Base-by-base conservation (phyloP, 2,888 invertebrate species). In the Agrilus cyanescens region DNA sequence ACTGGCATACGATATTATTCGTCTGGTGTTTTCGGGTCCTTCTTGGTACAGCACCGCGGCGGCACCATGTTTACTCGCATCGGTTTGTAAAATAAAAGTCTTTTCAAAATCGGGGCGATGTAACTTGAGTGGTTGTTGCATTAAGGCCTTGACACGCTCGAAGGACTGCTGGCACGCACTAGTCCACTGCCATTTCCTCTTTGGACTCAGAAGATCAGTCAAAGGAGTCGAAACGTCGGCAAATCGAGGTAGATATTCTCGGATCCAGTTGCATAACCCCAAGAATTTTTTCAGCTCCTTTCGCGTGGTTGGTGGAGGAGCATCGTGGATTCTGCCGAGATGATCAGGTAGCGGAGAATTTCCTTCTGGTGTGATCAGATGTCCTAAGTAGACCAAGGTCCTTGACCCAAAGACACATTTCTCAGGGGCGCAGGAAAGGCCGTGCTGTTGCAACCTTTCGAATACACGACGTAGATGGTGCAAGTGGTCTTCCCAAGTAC, bases 41-140 rank as follows among this genome's bases (percentile, higher is more conserved):
- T 43, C 46, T 16, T 54, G 55, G 18, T 48, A 53, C 1, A 56
- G 43, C 6, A 56, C 57, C 1, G 53, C 54, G 1, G 49, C 50
- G 12, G 52, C 47, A 1, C 53, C 55, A 8, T 20, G 6, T 2
- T 29, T 38, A 29, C 52, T 51, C 18, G 54, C 53, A 43, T 53
- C 52, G 1, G 54, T 52, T 25, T 56, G 53, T 1, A 56, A 41
- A 2, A 44, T 31, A 43, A 48, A 56, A 0, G 48, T 48, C 7
- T 36, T 31, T 4, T 32, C 20, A 6, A 44, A 36, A 18, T 50
- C 44, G 1, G 53, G 56, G 1, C 53, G 45, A 36, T 49, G 40
- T 0, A 57, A 43, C 4, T 33, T 7, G 15, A 53, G 14, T 3
- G 49, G 53, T 34, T 46, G 36, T 0, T 15, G 13, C 6, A 54